Percentiles rank a stretch among this genome's conserved stretches.
These are phyloP conservation scores for Formica aserva DNA, from an alignment of 2,888 invertebrate species.

Conservation along the genomic window DNA sequence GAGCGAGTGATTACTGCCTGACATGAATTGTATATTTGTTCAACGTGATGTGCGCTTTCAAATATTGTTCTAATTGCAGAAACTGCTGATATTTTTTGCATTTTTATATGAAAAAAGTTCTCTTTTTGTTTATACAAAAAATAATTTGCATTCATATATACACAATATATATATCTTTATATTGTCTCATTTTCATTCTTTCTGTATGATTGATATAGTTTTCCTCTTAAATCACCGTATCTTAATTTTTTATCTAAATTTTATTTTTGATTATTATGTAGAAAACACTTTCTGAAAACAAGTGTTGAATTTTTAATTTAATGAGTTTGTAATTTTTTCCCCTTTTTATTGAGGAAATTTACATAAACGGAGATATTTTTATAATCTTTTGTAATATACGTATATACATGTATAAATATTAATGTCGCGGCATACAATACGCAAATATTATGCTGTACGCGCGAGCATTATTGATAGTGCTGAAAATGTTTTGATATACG, in stretches of 20 bases:
- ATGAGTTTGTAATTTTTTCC: neutral
- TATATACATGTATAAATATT: neutral
- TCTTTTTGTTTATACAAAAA: neutral
- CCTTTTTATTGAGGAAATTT: constrained; percentile 3
- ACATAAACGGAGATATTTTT: neutral
- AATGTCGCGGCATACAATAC: neutral
- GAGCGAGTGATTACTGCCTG: neutral
- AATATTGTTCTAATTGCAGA: neutral
- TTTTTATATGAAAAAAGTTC: neutral
- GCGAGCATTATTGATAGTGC: neutral
- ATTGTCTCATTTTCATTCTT: neutral
- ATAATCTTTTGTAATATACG: neutral
- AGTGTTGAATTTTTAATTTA: neutral
- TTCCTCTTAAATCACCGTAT: neutral
- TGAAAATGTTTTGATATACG: neutral
- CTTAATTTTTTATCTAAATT: neutral
- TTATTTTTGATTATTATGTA: neutral
- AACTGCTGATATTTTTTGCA: neutral
- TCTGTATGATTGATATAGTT: neutral
- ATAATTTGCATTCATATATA: neutral
- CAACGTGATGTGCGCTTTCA: neutral
- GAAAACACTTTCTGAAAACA: neutral
- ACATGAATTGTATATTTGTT: neutral
- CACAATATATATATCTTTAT: neutral
- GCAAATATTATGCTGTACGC: neutral